phyloP scores from a whole-genome alignment of 2,888 invertebrate species.

The Hymenopus coronatus region DNA sequence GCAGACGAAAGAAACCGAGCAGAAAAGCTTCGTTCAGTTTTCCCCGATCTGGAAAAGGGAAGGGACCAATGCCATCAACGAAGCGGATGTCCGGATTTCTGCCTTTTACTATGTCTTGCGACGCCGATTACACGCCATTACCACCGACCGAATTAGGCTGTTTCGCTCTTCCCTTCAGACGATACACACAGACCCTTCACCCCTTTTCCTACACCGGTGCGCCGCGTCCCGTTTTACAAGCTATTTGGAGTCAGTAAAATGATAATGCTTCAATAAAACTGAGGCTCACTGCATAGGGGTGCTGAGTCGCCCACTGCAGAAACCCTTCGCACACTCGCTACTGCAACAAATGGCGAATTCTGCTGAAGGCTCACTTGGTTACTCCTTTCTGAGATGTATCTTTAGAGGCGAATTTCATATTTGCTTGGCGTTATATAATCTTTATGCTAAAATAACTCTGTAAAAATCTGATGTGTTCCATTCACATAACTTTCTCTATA shows the following conservation, averaged over 20 bases:
- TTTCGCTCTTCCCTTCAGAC: slow-evolving; percentile 27
- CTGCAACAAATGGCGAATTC: no score
- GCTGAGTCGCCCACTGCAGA: not conserved
- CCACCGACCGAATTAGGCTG: slow-evolving; percentile 36
- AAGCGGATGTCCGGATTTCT: slow-evolving; percentile 25
- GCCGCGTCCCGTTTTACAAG: slow-evolving; percentile 52
- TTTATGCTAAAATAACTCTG: no score
- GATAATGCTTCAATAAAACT: slow-evolving; percentile 45
- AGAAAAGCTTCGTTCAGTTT: not conserved
- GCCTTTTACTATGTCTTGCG: slow-evolving; percentile 23
- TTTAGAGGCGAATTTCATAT: no score
- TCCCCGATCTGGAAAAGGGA: not conserved
- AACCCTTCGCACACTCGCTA: not conserved
- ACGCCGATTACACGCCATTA: slow-evolving; percentile 35
- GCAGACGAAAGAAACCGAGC: not conserved
- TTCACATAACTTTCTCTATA: no score
- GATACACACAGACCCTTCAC: slow-evolving; percentile 17
- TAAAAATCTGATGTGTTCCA: no score
- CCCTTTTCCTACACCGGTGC: slow-evolving; percentile 30
- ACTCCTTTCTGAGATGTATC: no score
- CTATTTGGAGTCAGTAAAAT: slow-evolving; percentile 56
- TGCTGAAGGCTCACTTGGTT: no score
- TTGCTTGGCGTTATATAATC: no score
- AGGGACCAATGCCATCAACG: not conserved
- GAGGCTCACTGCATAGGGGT: slow-evolving; percentile 13